These are phyloP conservation scores for Pinna nobilis DNA, from an alignment of 1,140 invertebrate genomes.

Conservation along the genomic window DNA sequence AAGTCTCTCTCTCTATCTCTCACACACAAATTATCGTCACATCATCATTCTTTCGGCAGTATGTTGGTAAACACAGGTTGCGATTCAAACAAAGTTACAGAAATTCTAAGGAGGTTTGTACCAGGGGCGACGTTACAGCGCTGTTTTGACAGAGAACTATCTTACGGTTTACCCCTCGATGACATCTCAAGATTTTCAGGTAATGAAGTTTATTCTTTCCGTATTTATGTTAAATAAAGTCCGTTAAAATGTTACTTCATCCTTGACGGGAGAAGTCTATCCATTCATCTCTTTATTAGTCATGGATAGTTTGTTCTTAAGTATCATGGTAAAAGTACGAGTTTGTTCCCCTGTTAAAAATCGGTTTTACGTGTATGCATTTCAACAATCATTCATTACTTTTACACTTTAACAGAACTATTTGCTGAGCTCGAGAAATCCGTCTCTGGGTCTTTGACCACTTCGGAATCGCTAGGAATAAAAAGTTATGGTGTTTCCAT, in stretches of 20 bases:
- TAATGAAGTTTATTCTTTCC: too few species aligned
- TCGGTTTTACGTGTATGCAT: too few species aligned
- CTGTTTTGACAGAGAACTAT: conserved; percentile 60
- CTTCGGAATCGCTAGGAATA: conserved; percentile 77
- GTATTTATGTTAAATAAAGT: too few species aligned
- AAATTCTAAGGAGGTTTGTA: conserved; percentile 43
- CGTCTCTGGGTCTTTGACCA: conserved; percentile 15
- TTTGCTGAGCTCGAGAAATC: conserved; percentile 55
- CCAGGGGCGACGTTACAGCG: conserved; percentile 43
- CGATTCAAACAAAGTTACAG: conserved; percentile 44
- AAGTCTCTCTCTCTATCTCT: too few species aligned
- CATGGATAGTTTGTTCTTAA: too few species aligned
- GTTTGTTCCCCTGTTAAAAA: too few species aligned
- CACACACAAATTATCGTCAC: too few species aligned
- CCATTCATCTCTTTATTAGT: too few species aligned
- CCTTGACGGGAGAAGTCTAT: too few species aligned
- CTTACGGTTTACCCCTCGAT: conserved; percentile 58
- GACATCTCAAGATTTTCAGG: conserved; percentile 60
- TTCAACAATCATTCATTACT: too few species aligned
- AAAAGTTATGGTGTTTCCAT: conserved; percentile 93
- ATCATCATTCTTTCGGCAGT: conserved; percentile 46
- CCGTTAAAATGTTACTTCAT: too few species aligned
- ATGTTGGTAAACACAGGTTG: conserved; percentile 58
- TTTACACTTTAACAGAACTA: conserved; percentile 40
- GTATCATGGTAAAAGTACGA: too few species aligned